These are phyloP conservation scores for Pheosia gnoma DNA, from an alignment of 2,888 invertebrate species.

Conservation along the genomic window DNA sequence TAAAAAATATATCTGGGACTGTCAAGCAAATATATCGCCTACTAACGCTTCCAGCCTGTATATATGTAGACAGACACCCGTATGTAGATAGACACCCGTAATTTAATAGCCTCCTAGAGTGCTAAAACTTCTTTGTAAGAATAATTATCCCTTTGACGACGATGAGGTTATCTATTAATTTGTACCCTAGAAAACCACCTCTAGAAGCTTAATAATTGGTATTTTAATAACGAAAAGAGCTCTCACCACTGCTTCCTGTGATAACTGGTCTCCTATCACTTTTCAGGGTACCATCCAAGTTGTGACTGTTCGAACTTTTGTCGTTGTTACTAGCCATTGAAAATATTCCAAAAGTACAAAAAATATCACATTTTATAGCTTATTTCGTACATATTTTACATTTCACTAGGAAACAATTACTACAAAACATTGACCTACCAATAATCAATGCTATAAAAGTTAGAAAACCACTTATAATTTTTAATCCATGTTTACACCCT, in stretches of 20 bases:
- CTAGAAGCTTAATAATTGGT: background rate
- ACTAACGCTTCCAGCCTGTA: too few species aligned
- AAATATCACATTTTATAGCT: constrained; percentile 36
- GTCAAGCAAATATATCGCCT: too few species aligned
- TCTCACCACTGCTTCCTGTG: constrained; percentile 67
- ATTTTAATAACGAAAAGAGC: background rate
- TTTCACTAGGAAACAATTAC: constrained; percentile 36
- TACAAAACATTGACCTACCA: constrained; percentile 9
- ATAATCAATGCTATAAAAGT: constrained; percentile 35
- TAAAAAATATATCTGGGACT: too few species aligned
- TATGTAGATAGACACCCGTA: too few species aligned
- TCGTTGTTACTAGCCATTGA: constrained; percentile 83
- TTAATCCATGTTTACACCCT: constrained; percentile 71
- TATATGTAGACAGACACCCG: too few species aligned
- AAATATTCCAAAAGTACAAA: constrained; percentile 48
- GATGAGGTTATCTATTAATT: background rate
- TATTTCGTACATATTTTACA: constrained; percentile 31
- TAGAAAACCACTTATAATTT: constrained; percentile 44
- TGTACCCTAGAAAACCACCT: background rate
- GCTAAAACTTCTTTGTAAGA: too few species aligned
- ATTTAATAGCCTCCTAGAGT: too few species aligned
- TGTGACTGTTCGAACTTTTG: constrained; percentile 77
- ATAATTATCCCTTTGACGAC: background rate
- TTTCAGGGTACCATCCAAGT: constrained; percentile 74
- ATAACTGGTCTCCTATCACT: constrained; percentile 66